Evolutionary conservation across 2,113 vertebrate species (phyloP).

Genomic region (Raja brachyura): DNA sequence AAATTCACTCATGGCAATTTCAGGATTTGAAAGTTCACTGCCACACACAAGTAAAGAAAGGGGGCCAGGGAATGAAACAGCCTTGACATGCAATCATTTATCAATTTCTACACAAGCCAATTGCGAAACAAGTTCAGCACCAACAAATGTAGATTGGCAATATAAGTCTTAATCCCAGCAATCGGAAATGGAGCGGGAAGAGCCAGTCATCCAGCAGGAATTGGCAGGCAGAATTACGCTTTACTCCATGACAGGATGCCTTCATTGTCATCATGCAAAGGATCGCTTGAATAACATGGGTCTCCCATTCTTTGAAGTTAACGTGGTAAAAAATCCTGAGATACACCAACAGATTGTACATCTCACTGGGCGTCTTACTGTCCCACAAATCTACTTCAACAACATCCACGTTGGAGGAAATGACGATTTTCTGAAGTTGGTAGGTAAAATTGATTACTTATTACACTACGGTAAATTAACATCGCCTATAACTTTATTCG

Average conservation of each 20-base stretch:
- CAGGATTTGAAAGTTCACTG: neutral
- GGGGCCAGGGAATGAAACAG: neutral
- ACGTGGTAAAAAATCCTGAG: slow-evolving; percentile 52
- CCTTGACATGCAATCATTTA: neutral
- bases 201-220: neutral
- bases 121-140: too few species aligned
- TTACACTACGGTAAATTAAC: neutral
- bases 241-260: slow-evolving; percentile 61
- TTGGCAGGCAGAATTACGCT: slow-evolving; percentile 55
- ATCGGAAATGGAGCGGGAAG: slow-evolving; percentile 11
- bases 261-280: slow-evolving; percentile 60
- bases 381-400: slow-evolving; percentile 69
- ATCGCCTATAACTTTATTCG: neutral
- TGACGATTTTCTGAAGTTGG: slow-evolving; percentile 59
- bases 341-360: slow-evolving; percentile 51
- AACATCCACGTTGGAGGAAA: slow-evolving; percentile 57
- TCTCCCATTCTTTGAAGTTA: slow-evolving; percentile 55
- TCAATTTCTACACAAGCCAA: neutral
- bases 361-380: slow-evolving; percentile 54
- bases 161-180: neutral
- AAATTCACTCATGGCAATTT: neutral
- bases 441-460: slow-evolving; percentile 44
- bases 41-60: neutral
- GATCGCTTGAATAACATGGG: slow-evolving; percentile 50
- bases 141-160: slow-evolving; percentile 3